Conservation (phyloP, 2,888 invertebrate species). For the Dynastes maya region DNA sequence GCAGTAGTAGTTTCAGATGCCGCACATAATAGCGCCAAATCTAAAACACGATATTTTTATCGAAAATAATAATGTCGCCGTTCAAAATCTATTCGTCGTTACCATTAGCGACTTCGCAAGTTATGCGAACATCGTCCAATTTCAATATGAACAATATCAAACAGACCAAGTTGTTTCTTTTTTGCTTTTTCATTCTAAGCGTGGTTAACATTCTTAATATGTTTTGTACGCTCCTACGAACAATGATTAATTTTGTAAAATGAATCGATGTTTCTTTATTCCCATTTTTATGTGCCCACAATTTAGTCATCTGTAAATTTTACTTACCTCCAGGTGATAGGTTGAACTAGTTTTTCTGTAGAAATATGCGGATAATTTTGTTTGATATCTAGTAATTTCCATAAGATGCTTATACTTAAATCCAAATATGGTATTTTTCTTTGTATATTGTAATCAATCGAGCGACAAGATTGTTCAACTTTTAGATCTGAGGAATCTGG, state of each 20-base stretch:
- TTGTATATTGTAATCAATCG: not conserved
- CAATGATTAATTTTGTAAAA: not conserved
- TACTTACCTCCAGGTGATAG: slow-evolving; percentile 21
- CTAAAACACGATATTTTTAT: slow-evolving; percentile 50
- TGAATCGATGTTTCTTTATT: not conserved
- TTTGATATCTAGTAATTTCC: slow-evolving; percentile 1
- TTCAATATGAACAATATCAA: slow-evolving; percentile 62
- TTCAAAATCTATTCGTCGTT: slow-evolving; percentile 11
- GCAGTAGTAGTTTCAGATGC: slow-evolving; percentile 60
- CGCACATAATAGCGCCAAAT: slow-evolving; percentile 61
- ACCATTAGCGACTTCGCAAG: not conserved
- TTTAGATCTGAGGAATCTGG: not conserved
- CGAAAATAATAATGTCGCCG: not conserved
- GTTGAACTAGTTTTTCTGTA: not conserved
- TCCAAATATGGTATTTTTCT: not conserved
- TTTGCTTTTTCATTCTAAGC: slow-evolving; percentile 24
- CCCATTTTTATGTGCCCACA: too few relatives aligned
- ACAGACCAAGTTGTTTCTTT: slow-evolving; percentile 51
- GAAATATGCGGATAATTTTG: slow-evolving; percentile 9
- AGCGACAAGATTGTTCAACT: not conserved
- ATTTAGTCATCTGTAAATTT: too few relatives aligned
- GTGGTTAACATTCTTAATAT: slow-evolving; percentile 13
- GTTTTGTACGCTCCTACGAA: slow-evolving; percentile 24
- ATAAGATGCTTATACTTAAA: slow-evolving; percentile 15
- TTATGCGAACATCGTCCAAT: slow-evolving; percentile 11